These are phyloP conservation scores for Coreoperca whiteheadi DNA, from an alignment of 2,113 vertebrate genomes.

Conservation along the genomic window DNA sequence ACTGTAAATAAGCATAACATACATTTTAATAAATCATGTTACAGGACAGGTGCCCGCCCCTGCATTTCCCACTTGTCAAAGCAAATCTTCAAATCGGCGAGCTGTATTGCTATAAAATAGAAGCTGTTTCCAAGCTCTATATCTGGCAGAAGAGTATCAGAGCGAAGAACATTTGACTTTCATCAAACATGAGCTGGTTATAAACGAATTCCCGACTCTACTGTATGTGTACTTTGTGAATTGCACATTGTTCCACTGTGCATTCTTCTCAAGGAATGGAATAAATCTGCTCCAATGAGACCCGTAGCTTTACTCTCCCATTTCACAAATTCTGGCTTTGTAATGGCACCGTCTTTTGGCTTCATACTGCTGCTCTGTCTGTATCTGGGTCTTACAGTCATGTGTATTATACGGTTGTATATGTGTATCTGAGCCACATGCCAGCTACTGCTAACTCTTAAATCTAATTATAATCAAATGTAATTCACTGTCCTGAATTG, in stretches of 20 bases:
- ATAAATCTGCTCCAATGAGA: neutral
- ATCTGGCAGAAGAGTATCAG: neutral
- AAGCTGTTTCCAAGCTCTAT: slow-evolving; percentile 31
- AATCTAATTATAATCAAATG: slow-evolving; percentile 47
- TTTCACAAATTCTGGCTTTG: slow-evolving; percentile 23
- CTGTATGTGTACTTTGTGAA: slow-evolving; percentile 16
- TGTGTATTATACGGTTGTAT: neutral
- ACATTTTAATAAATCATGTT: slow-evolving; percentile 37
- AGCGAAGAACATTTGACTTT: slow-evolving; percentile 25
- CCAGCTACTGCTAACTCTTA: slow-evolving; percentile 6
- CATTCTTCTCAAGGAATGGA: slow-evolving; percentile 16
- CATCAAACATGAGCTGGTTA: slow-evolving; percentile 48
- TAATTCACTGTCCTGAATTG: slow-evolving; percentile 35
- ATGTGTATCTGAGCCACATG: neutral
- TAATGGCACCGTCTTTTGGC: neutral
- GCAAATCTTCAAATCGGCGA: neutral
- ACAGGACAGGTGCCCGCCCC: neutral
- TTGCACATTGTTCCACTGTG: slow-evolving; percentile 13
- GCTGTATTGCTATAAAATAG: slow-evolving; percentile 36
- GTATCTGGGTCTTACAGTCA: neutral
- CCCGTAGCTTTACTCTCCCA: neutral
- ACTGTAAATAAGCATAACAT: slow-evolving; percentile 37
- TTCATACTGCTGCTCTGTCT: neutral
- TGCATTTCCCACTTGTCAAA: slow-evolving; percentile 35
- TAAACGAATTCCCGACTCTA: slow-evolving; percentile 15